Evolutionary conservation across 53 echinoderm and acorn worm species (phyloP).

Genomic region (Holothuria leucospilota): DNA sequence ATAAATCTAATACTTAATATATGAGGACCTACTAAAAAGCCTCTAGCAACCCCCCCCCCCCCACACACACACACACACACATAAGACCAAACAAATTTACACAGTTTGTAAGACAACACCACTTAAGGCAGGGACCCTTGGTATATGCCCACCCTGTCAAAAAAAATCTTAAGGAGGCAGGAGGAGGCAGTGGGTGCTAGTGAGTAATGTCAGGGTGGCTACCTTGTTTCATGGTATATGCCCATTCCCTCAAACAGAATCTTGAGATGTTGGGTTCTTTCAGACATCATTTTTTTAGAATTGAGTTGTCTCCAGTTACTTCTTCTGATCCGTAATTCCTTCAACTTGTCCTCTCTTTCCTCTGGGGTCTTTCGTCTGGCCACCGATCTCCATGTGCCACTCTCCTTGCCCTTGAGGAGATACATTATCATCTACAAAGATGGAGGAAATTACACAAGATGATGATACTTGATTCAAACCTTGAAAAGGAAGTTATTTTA

Average conservation of each 20-base stretch:
- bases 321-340: conserved; percentile 72
- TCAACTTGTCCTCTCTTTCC: conserved; percentile 70
- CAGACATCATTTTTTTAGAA: conserved; percentile 69
- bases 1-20: no score
- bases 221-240: conserved; percentile 92
- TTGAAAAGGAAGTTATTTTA: no score
- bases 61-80: no score
- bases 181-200: not conserved
- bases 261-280: conserved; percentile 79
- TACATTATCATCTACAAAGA: conserved; percentile 76
- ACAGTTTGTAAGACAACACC: no score
- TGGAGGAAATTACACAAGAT: not conserved
- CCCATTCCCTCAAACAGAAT: conserved; percentile 87
- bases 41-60: no score
- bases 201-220: not conserved
- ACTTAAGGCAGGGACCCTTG: no score
- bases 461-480: no score
- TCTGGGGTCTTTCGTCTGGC: conserved; percentile 73
- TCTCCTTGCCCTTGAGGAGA: conserved; percentile 94
- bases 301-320: conserved; percentile 88
- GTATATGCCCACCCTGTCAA: no score
- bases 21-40: no score
- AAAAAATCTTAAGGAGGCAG: no score
- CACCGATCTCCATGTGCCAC: conserved; percentile 72
- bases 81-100: no score